Percentiles rank a stretch among this genome's conserved stretches.
Evolutionary conservation across 2,113 vertebrate species (phyloP).

Genomic region (Coturnix japonica): DNA sequence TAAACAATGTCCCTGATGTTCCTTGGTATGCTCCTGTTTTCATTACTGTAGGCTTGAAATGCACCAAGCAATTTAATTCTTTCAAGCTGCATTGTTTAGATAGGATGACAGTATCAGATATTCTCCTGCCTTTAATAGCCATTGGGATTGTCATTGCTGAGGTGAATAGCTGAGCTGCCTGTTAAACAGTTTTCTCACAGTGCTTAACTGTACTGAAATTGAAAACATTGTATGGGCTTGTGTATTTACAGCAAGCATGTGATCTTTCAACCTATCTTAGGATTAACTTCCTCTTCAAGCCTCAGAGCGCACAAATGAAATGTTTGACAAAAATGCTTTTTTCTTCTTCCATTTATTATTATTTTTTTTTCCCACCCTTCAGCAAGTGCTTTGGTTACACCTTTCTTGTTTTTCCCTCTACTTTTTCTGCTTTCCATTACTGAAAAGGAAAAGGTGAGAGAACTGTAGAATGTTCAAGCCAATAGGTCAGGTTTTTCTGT

Average conservation of each 20-base stretch:
- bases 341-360: background rate
- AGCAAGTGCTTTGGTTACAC: background rate
- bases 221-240: background rate
- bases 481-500: background rate
- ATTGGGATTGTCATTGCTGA: slow-evolving; percentile 20
- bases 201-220: background rate
- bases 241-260: background rate
- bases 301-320: background rate
- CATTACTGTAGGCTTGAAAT: background rate
- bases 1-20: background rate
- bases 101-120: slow-evolving; percentile 34
- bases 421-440: background rate
- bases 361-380: background rate
- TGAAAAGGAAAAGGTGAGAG: background rate
- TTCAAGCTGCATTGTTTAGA: slow-evolving; percentile 56
- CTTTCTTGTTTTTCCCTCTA: background rate
- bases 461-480: background rate
- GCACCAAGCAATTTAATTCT: slow-evolving; percentile 36
- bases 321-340: background rate
- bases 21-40: slow-evolving; percentile 2
- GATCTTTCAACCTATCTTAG: background rate
- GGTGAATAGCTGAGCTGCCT: slow-evolving; percentile 51
- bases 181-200: slow-evolving; percentile 23
- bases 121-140: background rate
- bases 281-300: background rate